phyloP scores from a whole-genome alignment of 2,888 invertebrate species.

The Hydrotaea diabolus region DNA sequence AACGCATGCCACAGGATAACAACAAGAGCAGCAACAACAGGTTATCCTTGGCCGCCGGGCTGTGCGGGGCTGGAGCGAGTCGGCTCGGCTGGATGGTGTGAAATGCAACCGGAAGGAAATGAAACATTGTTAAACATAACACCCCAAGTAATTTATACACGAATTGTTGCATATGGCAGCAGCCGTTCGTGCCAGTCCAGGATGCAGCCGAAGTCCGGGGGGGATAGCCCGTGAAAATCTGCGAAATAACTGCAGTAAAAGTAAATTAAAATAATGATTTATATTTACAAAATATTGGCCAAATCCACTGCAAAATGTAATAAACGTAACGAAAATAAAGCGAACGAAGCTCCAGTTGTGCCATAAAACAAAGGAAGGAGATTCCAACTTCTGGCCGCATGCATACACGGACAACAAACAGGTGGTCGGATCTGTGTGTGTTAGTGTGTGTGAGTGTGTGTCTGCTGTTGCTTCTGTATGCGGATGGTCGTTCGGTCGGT shows the following conservation, averaged over 20 bases:
- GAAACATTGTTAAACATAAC: constrained; percentile 38
- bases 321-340: background rate
- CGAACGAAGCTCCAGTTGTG: background rate
- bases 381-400: background rate
- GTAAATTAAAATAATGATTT: constrained; percentile 66
- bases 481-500: background rate
- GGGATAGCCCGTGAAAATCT: constrained; percentile 18
- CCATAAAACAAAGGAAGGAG: constrained; percentile 3
- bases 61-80: background rate
- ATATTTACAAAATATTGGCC: constrained; percentile 50
- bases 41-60: constrained; percentile 32
- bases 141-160: constrained; percentile 46
- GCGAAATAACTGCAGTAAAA: constrained; percentile 53
- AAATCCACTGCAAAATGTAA: constrained; percentile 37
- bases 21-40: constrained; percentile 33
- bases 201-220: background rate
- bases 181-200: background rate
- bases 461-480: background rate
- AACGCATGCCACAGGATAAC: constrained; percentile 42
- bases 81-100: too few species aligned
- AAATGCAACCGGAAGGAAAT: constrained; percentile 46
- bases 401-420: constrained; percentile 31
- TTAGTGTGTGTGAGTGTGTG: background rate
- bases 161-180: constrained; percentile 58
- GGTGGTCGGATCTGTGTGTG: constrained; percentile 34